Percentiles rank a stretch among this genome's conserved stretches.
phyloP scores from a whole-genome alignment of 2,888 invertebrate genomes.

The Toxonevra muliebris region DNA sequence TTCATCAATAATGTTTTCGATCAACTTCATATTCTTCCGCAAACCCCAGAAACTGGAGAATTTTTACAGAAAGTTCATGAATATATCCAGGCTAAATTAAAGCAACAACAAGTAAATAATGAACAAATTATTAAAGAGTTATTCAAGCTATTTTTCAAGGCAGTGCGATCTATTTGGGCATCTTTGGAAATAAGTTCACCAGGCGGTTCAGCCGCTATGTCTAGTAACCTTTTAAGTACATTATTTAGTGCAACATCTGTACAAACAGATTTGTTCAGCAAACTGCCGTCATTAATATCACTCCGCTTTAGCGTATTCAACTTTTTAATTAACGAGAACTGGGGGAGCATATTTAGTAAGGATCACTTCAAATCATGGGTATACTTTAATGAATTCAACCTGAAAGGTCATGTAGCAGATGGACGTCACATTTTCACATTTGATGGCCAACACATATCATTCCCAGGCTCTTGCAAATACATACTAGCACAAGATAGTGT shows the following conservation, averaged over 20 bases:
- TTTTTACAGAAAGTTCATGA: constrained; percentile 70
- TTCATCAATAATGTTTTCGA: constrained; percentile 69
- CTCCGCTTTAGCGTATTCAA: constrained; percentile 71
- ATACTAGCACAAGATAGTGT: constrained; percentile 84
- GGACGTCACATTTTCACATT: constrained; percentile 89
- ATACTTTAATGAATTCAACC: constrained; percentile 74
- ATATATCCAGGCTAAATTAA: constrained; percentile 75
- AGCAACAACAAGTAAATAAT: constrained; percentile 71
- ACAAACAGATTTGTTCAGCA: constrained; percentile 59
- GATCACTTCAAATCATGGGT: constrained; percentile 55
- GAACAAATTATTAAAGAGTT: constrained; percentile 72
- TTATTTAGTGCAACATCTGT: constrained; percentile 51
- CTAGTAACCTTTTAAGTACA: constrained; percentile 36
- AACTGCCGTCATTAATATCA: constrained; percentile 69
- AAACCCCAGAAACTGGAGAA: constrained; percentile 72
- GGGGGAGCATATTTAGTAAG: constrained; percentile 66
- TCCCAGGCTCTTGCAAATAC: constrained; percentile 86
- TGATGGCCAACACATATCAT: constrained; percentile 82
- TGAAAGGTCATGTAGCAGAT: constrained; percentile 77
- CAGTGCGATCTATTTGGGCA: constrained; percentile 67
- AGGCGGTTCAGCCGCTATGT: not conserved
- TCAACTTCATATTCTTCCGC: constrained; percentile 69
- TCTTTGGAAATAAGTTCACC: constrained; percentile 40
- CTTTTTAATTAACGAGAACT: constrained; percentile 70
- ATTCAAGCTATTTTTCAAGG: constrained; percentile 68